A percentile compares a stretch with the other conserved stretches of the same genome.
phyloP scores from a whole-genome alignment of 2,113 vertebrate species.

The Campylorhamphus procurvoides region DNA sequence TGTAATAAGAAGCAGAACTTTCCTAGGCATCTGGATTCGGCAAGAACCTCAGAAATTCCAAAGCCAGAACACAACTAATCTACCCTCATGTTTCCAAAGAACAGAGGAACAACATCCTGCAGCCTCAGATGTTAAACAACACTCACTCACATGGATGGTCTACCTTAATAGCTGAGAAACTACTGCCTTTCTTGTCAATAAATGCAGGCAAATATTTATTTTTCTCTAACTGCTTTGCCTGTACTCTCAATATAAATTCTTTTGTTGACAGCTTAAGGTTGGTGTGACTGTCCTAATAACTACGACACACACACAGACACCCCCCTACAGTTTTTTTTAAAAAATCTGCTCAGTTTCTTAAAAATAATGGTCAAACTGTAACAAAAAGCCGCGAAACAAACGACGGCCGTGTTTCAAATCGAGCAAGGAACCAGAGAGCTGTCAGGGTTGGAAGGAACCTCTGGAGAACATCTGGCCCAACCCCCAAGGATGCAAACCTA shows the following conservation, averaged over 20 bases:
- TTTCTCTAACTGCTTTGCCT: background rate
- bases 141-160: accelerated
- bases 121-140: background rate
- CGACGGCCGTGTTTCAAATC: accelerated
- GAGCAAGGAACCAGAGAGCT: background rate
- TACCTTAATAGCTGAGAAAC: background rate
- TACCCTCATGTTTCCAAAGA: background rate
- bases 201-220: background rate
- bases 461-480: too few species aligned
- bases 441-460: accelerated
- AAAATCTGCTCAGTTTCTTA: too few species aligned
- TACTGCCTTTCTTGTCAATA: background rate
- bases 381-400: too few species aligned
- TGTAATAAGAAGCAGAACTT: background rate
- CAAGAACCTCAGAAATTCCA: background rate
- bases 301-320: background rate
- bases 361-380: background rate
- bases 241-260: too few species aligned
- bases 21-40: accelerated
- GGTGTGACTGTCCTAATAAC: too few species aligned
- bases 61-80: background rate
- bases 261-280: background rate
- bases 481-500: accelerated
- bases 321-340: accelerated
- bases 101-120: background rate